Percentiles rank a stretch among this genome's conserved stretches.
phyloP scores from a whole-genome alignment of 1,140 invertebrate genomes.

The Ostrea denselamellosa region DNA sequence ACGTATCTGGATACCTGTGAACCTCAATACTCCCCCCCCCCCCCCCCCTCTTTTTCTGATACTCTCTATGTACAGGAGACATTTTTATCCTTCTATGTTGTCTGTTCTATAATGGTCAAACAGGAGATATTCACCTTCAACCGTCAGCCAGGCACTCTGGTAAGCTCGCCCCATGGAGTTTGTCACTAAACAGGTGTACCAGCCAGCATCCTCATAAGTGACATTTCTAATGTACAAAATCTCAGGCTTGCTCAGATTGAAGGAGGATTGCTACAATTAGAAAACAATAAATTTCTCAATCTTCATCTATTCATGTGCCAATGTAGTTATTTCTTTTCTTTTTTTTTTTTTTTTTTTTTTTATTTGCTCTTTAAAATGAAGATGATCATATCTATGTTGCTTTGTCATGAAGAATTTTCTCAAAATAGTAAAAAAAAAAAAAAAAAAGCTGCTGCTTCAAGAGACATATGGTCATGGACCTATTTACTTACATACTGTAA shows the following conservation, averaged over 20 bases:
- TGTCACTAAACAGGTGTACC: constrained; percentile 94
- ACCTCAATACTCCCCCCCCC: no score
- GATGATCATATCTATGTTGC: background rate
- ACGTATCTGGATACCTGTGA: background rate
- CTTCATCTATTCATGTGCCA: background rate
- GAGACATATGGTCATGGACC: background rate
- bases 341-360: background rate
- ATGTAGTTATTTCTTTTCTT: background rate
- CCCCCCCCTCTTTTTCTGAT: no score
- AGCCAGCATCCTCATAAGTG: constrained; percentile 91
- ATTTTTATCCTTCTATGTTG: constrained; percentile 4
- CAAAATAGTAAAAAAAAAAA: no score
- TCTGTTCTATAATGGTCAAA: background rate
- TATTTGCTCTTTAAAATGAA: background rate
- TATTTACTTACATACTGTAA: background rate
- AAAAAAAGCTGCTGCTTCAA: background rate
- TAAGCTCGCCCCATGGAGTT: constrained; percentile 89
- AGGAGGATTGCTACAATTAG: constrained; percentile 65
- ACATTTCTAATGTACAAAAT: constrained; percentile 89
- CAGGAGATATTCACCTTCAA: constrained; percentile 77
- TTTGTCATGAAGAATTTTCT: background rate
- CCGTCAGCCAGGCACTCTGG: constrained; percentile 89
- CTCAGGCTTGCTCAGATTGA: constrained; percentile 82
- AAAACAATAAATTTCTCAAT: background rate
- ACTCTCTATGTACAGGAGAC: no score